These are phyloP conservation scores for Acanthornis magna DNA, from an alignment of 2,797 vertebrate species.

Conservation along the genomic window DNA sequence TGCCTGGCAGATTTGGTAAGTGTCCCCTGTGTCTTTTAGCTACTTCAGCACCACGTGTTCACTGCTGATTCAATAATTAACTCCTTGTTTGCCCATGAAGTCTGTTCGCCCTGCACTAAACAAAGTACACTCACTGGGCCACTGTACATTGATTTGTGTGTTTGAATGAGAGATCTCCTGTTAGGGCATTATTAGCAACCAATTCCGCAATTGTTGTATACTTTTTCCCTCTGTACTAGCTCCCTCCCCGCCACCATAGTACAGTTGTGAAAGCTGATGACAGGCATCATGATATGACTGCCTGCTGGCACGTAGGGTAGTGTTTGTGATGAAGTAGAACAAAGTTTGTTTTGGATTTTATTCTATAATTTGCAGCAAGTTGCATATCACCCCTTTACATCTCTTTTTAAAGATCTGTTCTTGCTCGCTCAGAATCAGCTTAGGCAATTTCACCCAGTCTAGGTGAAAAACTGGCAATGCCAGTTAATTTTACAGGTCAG, in stretches of 20 bases:
- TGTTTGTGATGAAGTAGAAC: neutral
- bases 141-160: neutral
- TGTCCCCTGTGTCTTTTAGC: neutral
- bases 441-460: neutral
- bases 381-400: neutral
- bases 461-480: neutral
- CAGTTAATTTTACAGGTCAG: neutral
- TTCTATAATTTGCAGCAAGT: neutral
- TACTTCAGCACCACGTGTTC: neutral
- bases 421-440: neutral
- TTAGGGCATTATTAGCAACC: neutral
- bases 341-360: neutral
- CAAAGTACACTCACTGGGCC: neutral
- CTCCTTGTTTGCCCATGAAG: slow-evolving; percentile 37
- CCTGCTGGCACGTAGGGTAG: neutral
- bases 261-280: neutral
- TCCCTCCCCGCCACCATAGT: neutral
- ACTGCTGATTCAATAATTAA: slow-evolving; percentile 55
- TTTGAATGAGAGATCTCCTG: neutral
- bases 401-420: neutral
- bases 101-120: neutral
- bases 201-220: neutral
- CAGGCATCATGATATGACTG: neutral
- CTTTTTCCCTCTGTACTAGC: neutral
- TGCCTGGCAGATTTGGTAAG: neutral